phyloP scores from a whole-genome alignment of 2,888 invertebrate species.

The Drosophila colorata region DNA sequence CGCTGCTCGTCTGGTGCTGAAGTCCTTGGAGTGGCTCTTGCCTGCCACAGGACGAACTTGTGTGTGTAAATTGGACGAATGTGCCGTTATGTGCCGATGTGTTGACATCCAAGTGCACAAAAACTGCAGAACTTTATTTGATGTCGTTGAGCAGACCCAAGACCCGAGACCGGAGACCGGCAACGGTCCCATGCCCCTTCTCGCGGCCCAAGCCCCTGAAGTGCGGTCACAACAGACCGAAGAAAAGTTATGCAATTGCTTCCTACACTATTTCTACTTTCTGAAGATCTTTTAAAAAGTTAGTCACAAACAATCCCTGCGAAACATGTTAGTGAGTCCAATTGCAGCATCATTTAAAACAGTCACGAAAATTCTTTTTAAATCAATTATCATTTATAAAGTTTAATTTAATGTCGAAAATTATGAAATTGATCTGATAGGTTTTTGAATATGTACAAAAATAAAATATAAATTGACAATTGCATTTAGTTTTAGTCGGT shows the following conservation, averaged over 20 bases:
- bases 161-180: background rate
- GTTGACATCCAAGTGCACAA: constrained; percentile 75
- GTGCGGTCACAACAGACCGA: constrained; percentile 65
- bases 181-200: too few species aligned
- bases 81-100: constrained; percentile 77
- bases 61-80: constrained; percentile 78
- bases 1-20: constrained; percentile 65
- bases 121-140: constrained; percentile 57
- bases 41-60: constrained; percentile 52
- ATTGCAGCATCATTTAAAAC: constrained; percentile 7
- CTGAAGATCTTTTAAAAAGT: constrained; percentile 32
- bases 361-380: background rate
- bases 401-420: background rate
- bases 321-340: constrained; percentile 1
- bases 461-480: too few species aligned
- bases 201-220: constrained; percentile 1
- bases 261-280: constrained; percentile 20
- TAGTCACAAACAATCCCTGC: constrained; percentile 15
- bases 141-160: constrained; percentile 26
- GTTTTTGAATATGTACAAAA: background rate
- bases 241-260: constrained; percentile 61
- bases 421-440: background rate
- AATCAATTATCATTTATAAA: constrained; percentile 10
- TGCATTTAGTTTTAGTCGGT: too few species aligned
- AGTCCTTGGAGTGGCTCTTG: constrained; percentile 59